Conservation (phyloP, 2,888 invertebrate species). For the Tetragonula carbonaria region DNA sequence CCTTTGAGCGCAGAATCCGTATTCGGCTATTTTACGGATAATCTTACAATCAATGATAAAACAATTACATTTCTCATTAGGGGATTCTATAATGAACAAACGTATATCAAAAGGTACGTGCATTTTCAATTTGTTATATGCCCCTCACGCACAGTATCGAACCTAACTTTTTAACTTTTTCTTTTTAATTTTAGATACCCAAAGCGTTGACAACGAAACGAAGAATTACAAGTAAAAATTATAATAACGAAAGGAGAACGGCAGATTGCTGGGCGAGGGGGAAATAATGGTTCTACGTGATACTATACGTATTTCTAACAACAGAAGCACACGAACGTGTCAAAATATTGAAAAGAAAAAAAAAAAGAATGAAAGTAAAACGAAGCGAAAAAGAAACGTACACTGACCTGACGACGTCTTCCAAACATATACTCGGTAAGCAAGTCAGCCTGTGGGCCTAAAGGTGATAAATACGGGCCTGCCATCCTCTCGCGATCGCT, state of each 20-base stretch:
- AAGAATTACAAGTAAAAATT: background rate
- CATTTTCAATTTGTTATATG: too few relatives aligned
- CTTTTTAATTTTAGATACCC: too few relatives aligned
- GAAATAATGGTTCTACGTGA: background rate
- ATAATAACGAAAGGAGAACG: background rate
- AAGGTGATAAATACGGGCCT: slow-evolving; percentile 93
- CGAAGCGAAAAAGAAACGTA: slow-evolving; percentile 77
- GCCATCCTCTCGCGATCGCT: slow-evolving; percentile 86
- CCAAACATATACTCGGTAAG: slow-evolving; percentile 97
- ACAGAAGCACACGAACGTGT: too few relatives aligned
- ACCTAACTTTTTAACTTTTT: too few relatives aligned
- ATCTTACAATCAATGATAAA: too few relatives aligned
- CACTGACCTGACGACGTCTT: slow-evolving; percentile 88
- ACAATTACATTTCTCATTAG: too few relatives aligned
- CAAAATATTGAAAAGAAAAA: background rate
- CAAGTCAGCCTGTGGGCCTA: slow-evolving; percentile 91
- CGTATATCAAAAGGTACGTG: too few relatives aligned
- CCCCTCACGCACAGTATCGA: too few relatives aligned
- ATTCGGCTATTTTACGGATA: too few relatives aligned
- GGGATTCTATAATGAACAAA: too few relatives aligned
- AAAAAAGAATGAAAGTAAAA: background rate
- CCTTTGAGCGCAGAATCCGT: too few relatives aligned
- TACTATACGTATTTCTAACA: background rate
- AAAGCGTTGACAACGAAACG: too few relatives aligned
- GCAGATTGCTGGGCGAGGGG: background rate